Percentiles rank a stretch among this genome's conserved stretches.
phyloP scores from a whole-genome alignment of 2,888 invertebrate genomes.

The Bembecia ichneumoniformis region DNA sequence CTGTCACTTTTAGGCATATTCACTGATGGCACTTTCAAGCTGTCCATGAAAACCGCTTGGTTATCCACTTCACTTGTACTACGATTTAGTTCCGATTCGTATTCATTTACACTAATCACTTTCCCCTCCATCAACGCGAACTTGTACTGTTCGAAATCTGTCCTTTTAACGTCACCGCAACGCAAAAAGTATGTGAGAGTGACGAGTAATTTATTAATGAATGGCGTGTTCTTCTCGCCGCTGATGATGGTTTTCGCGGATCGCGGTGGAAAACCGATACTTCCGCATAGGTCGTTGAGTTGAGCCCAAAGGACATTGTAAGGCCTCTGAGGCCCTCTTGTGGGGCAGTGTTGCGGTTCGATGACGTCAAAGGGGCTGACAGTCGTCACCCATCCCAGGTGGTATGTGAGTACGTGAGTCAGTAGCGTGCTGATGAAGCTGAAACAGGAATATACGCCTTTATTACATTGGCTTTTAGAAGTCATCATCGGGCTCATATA shows the following conservation, averaged over 20 bases:
- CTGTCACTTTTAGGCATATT: constrained; percentile 45
- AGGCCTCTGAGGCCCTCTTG: constrained; percentile 43
- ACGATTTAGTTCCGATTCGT: constrained; percentile 19
- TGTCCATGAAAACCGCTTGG: constrained; percentile 16
- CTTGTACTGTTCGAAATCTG: constrained; percentile 43
- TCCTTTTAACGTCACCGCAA: constrained; percentile 79
- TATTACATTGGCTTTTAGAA: background rate
- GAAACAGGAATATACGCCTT: constrained; percentile 37
- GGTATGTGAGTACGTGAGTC: constrained; percentile 90
- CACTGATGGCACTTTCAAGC: constrained; percentile 29
- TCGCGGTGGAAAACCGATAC: constrained; percentile 83
- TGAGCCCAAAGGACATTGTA: constrained; percentile 95
- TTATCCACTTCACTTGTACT: constrained; percentile 22
- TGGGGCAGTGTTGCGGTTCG: constrained; percentile 34
- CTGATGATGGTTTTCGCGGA: constrained; percentile 86
- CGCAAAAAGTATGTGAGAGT: constrained; percentile 91
- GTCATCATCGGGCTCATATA: background rate
- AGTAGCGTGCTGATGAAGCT: constrained; percentile 92
- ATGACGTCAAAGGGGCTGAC: constrained; percentile 70
- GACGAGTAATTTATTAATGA: constrained; percentile 81
- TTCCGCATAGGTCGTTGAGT: constrained; percentile 88
- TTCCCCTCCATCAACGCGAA: constrained; percentile 44
- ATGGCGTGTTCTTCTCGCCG: constrained; percentile 75
- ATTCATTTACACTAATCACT: constrained; percentile 22
- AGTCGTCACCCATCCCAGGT: constrained; percentile 92